Percentiles rank a stretch among this genome's conserved stretches.
phyloP scores from a whole-genome alignment of 2,888 invertebrate species.

The Abrostola triplasia region DNA sequence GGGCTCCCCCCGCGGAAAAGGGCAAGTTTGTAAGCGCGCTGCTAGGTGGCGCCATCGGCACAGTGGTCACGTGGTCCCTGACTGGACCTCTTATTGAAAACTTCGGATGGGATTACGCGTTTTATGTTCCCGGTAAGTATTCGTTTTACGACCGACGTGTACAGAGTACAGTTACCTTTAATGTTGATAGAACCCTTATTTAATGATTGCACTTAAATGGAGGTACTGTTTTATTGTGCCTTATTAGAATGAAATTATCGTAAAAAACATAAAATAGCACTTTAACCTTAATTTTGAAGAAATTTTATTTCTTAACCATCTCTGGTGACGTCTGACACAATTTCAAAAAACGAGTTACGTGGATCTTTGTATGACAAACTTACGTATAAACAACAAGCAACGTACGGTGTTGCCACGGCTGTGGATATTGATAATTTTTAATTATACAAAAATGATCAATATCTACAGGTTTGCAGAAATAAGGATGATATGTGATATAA shows the following conservation, averaged over 20 bases:
- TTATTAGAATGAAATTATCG: neutral
- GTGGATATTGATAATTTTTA: neutral
- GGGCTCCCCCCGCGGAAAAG: slow-evolving; percentile 92
- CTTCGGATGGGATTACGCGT: slow-evolving; percentile 91
- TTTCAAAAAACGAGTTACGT: no score
- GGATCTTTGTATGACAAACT: no score
- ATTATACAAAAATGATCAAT: no score
- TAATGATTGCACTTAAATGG: neutral
- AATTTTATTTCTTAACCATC: no score
- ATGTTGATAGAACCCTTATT: slow-evolving; percentile 15
- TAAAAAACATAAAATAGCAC: neutral
- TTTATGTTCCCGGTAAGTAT: slow-evolving; percentile 88
- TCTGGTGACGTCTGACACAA: no score
- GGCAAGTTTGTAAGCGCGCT: slow-evolving; percentile 90
- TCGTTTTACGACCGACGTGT: slow-evolving; percentile 14
- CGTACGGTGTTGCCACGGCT: neutral
- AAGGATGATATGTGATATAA: no score
- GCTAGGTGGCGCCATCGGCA: slow-evolving; percentile 92
- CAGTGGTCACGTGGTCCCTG: slow-evolving; percentile 91
- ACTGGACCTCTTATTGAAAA: slow-evolving; percentile 90
- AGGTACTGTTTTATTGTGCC: neutral
- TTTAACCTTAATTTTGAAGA: neutral
- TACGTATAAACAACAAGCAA: no score
- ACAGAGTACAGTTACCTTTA: slow-evolving; percentile 18
- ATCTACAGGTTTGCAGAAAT: no score